Percentiles rank a stretch among this genome's conserved stretches.
phyloP scores from a whole-genome alignment of 2,113 vertebrate genomes.

The Apus apus region DNA sequence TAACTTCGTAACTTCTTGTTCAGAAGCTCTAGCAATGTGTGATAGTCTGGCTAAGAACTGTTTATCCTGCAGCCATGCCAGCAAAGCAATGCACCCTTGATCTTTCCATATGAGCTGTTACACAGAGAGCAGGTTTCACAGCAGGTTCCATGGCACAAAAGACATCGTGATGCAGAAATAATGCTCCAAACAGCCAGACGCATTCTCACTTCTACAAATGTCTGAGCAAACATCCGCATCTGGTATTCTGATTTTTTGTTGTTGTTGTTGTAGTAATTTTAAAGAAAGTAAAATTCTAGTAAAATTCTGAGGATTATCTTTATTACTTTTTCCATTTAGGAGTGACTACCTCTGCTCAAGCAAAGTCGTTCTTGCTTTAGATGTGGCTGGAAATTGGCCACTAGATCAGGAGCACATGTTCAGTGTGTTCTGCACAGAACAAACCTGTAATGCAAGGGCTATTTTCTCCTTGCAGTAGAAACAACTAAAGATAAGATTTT shows the following conservation, averaged over 20 bases:
- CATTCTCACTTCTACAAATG: constrained; percentile 74
- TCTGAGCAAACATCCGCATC: constrained; percentile 73
- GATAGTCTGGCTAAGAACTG: constrained; percentile 51
- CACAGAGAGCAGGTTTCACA: constrained; percentile 72
- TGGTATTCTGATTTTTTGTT: constrained; percentile 30
- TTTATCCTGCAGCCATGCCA: constrained; percentile 70
- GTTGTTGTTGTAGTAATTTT: not conserved
- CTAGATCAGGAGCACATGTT: not conserved
- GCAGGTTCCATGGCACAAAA: constrained; percentile 70
- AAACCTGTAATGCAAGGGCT: not conserved
- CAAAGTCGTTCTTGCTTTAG: not conserved
- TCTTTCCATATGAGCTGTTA: constrained; percentile 79
- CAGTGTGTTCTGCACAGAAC: not conserved
- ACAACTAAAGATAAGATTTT: not conserved
- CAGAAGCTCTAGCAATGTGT: constrained; percentile 23
- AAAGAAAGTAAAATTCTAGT: constrained; percentile 61
- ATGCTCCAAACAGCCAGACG: constrained; percentile 73
- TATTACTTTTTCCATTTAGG: not conserved
- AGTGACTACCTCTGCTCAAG: not conserved
- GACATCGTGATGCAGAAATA: constrained; percentile 65
- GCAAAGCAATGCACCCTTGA: constrained; percentile 56
- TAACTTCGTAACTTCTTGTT: constrained; percentile 37
- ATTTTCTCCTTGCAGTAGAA: not conserved
- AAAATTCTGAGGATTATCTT: constrained; percentile 58
- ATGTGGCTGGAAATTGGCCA: not conserved